Conservation (phyloP, 1,140 invertebrate species). For the Orchesella cincta region DNA sequence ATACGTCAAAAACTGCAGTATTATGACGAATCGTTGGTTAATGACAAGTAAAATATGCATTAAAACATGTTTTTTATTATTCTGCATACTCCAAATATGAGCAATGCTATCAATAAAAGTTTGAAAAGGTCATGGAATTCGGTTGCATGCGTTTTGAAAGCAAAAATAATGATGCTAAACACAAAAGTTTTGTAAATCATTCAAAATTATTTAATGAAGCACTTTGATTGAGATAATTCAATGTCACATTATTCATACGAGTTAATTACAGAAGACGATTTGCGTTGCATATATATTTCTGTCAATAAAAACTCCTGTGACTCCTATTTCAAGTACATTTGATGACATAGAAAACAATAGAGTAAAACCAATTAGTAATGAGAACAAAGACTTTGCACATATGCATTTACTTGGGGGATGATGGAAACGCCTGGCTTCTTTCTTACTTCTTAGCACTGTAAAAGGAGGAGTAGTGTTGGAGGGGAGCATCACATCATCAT, state of each 20-base stretch:
- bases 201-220: constrained; percentile 25
- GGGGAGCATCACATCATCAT: constrained; percentile 11
- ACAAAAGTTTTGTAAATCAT: constrained; percentile 12
- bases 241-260: constrained; percentile 19
- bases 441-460: too few species aligned
- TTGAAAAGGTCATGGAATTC: too few species aligned
- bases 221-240: constrained; percentile 21
- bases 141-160: too few species aligned
- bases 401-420: background rate
- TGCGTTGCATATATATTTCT: background rate
- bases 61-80: too few species aligned
- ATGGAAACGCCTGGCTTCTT: too few species aligned
- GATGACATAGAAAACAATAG: constrained; percentile 23
- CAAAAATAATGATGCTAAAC: too few species aligned
- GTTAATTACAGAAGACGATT: constrained; percentile 25
- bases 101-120: too few species aligned
- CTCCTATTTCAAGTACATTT: constrained; percentile 9
- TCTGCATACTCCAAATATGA: too few species aligned
- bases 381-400: constrained; percentile 10
- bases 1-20: too few species aligned
- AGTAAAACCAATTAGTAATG: constrained; percentile 3
- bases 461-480: background rate
- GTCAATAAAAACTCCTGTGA: background rate
- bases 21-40: too few species aligned
- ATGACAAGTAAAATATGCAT: too few species aligned